Percentiles rank a stretch among this genome's conserved stretches.
Conservation (phyloP, 2,888 invertebrate genomes). For the Mystacides longicornis region DNA sequence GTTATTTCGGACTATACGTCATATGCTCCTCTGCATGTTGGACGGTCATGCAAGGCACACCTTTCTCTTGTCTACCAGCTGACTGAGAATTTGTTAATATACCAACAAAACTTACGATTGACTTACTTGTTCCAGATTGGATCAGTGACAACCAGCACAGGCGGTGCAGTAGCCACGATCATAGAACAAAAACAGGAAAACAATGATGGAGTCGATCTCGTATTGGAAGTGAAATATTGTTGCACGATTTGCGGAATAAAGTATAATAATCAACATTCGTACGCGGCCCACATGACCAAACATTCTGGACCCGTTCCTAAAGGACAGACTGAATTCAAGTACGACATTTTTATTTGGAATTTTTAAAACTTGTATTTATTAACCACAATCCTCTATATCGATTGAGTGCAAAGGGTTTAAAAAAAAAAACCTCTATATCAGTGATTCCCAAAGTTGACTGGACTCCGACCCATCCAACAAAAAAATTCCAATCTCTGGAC, state of each 20-base stretch:
- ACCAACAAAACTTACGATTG: too few species aligned
- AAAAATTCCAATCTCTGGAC: too few species aligned
- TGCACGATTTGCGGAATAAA: conserved; percentile 17
- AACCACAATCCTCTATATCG: not conserved
- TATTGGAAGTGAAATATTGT: conserved; percentile 20
- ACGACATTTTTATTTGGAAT: not conserved
- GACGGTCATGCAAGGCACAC: too few species aligned
- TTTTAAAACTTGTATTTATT: not conserved
- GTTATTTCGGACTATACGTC: too few species aligned
- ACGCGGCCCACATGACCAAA: conserved; percentile 25
- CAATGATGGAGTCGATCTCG: conserved; percentile 12
- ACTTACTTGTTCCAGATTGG: conserved; percentile 5
- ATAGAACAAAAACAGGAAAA: conserved; percentile 15
- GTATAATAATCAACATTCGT: conserved; percentile 23
- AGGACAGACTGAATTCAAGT: conserved; percentile 23
- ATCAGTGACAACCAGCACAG: conserved; percentile 11
- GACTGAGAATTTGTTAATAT: too few species aligned
- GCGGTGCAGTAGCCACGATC: conserved; percentile 23
- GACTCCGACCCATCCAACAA: too few species aligned
- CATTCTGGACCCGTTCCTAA: conserved; percentile 23
- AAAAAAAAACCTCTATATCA: too few species aligned
- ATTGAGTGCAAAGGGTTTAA: too few species aligned
- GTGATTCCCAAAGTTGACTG: too few species aligned
- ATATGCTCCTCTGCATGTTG: too few species aligned
- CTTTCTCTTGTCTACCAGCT: too few species aligned